Conservation (phyloP, 2,113 vertebrate species). For the Corythornis madagascariensis region DNA sequence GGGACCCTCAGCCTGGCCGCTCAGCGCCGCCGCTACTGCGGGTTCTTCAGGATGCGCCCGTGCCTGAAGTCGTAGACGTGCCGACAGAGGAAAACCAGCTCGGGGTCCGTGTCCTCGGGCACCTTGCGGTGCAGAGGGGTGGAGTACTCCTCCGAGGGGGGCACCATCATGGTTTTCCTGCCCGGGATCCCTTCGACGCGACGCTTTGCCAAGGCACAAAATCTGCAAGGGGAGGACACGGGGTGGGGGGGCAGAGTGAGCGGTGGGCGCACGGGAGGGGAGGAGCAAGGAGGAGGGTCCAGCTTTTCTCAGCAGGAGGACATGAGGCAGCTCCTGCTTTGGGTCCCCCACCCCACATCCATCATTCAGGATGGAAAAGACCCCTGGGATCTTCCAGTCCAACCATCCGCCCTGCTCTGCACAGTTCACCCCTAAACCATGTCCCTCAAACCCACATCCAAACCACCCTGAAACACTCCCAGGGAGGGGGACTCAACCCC, state of each 20-base stretch:
- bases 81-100: slow-evolving; percentile 97
- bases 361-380: too few species aligned
- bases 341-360: too few species aligned
- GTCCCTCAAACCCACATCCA: too few species aligned
- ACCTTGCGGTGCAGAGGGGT: slow-evolving; percentile 93
- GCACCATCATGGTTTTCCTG: slow-evolving; percentile 87
- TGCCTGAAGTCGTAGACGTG: slow-evolving; percentile 98
- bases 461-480: too few species aligned
- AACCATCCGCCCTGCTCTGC: too few species aligned
- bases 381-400: too few species aligned
- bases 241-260: not conserved
- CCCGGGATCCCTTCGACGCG: slow-evolving; percentile 88
- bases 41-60: slow-evolving; percentile 97
- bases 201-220: slow-evolving; percentile 99
- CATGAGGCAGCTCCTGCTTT: not conserved
- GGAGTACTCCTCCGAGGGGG: slow-evolving; percentile 87
- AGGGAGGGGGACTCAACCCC: too few species aligned
- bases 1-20: not conserved
- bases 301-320: not conserved
- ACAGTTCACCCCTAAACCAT: too few species aligned
- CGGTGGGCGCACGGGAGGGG: too few species aligned
- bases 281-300: not conserved
- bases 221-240: slow-evolving; percentile 75
- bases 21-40: slow-evolving; percentile 81
- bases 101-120: slow-evolving; percentile 92